Base-by-base conservation (phyloP, 2,888 invertebrate species). In the Scelioninae gen. 2 region DNA sequence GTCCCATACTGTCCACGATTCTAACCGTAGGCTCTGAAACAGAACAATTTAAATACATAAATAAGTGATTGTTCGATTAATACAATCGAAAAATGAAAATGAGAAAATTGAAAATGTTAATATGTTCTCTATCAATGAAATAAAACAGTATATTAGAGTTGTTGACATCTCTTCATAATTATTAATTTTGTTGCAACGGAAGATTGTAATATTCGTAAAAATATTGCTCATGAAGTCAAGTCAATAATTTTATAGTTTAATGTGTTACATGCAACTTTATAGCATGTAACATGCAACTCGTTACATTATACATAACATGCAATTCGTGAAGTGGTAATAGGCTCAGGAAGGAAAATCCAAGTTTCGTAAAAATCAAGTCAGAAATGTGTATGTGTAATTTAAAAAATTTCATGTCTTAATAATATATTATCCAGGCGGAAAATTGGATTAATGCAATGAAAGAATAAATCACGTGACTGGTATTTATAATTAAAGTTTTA, bases 1-100 rank as follows among this genome's bases (percentile, higher is more conserved):
- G 89, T 0, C 91, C 92, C 46, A 90, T 89, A 75, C 90, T 90
- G 80, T 92, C 92, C 6, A 91, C 90, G 77, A 92, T 91, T 87
- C 90, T 89, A 11, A 92, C 91, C 87, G 91, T 91, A 11, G 92
- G 92, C 11, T 91, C 92, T 92, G 86, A 1, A 81, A 82, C 74
- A 63, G 6, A 61, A 3, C 18, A 18, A 41, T 41, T n/a, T 41
- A n/a, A 41, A 28, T 55, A 55, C 28, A 16, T 18, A 60, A 18
- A 55, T 28, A 18, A 28, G 15, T 16, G n/a, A n/a, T n/a, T n/a
- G n/a, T n/a, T n/a, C n/a, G n/a, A n/a, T n/a, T n/a, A n/a, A n/a
- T n/a, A n/a, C n/a, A n/a, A n/a, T n/a, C n/a, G n/a, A n/a, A n/a
- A n/a, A n/a, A n/a, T n/a, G n/a, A n/a, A n/a, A n/a, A n/a, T n/a